phyloP scores from a whole-genome alignment of 2,797 vertebrate genomes.

The Myotis daubentonii region DNA sequence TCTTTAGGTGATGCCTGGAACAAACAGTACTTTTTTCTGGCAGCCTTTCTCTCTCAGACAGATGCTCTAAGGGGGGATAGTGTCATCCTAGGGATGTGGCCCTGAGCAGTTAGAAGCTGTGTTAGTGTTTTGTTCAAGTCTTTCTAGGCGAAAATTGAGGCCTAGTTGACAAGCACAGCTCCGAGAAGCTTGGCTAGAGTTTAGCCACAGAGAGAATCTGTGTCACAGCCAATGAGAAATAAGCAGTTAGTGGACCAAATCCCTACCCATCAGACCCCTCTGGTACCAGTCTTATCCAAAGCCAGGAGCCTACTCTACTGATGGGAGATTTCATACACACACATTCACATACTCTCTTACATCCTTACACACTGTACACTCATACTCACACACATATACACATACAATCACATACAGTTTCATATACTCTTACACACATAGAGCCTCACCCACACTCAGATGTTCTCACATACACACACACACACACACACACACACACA shows the following conservation, averaged over 20 bases:
- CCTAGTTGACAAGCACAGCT: neutral
- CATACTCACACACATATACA: neutral
- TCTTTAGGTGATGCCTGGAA: neutral
- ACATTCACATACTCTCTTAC: neutral
- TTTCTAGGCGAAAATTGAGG: neutral
- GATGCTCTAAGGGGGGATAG: neutral
- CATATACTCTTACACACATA: neutral
- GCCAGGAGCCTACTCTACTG: neutral
- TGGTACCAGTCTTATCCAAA: neutral
- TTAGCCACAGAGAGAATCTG: neutral
- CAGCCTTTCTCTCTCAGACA: neutral
- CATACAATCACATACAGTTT: neutral
- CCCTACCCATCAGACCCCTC: neutral
- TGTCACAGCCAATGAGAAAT: neutral
- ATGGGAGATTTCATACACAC: neutral
- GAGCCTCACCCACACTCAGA: neutral
- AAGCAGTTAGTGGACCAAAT: neutral
- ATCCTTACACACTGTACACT: neutral
- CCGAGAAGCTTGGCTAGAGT: neutral
- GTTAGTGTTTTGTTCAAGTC: neutral
- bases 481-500: neutral
- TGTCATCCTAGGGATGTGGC: neutral
- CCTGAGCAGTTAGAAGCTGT: neutral
- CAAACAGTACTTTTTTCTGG: neutral
- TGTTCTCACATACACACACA: neutral